Conservation (phyloP, 2,888 invertebrate genomes). For the Netelia inedita region DNA sequence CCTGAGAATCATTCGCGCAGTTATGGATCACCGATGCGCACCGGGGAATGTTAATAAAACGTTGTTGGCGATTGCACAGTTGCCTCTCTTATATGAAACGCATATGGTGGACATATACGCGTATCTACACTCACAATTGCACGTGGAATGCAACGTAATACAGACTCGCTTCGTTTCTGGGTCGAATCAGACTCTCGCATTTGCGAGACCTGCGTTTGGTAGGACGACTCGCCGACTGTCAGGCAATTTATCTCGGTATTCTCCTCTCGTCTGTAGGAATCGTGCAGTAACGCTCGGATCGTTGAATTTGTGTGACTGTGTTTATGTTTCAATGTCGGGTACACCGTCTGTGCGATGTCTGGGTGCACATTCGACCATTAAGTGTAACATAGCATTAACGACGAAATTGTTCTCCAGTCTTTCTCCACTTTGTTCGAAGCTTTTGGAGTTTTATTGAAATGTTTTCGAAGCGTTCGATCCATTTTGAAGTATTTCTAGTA, state of each 20-base stretch:
- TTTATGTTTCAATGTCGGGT: not conserved
- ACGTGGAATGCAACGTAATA: constrained; percentile 13
- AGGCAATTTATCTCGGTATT: constrained; percentile 24
- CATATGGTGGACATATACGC: not conserved
- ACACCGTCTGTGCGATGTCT: constrained; percentile 5
- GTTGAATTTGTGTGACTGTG: not conserved
- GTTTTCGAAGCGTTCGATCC: not conserved
- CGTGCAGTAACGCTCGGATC: constrained; percentile 13
- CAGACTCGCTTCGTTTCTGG: constrained; percentile 30
- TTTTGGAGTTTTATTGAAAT: not conserved
- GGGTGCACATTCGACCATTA: not conserved
- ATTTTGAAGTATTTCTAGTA: not conserved
- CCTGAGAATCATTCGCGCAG: constrained; percentile 4
- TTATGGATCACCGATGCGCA: constrained; percentile 19
- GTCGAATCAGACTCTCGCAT: constrained; percentile 27
- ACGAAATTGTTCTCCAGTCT: constrained; percentile 2
- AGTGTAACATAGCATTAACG: not conserved
- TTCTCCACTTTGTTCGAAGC: not conserved
- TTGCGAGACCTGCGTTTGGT: constrained; percentile 1
- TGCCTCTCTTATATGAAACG: constrained; percentile 7
- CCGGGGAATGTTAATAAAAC: constrained; percentile 50
- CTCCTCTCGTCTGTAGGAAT: not conserved
- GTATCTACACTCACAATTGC: constrained; percentile 20
- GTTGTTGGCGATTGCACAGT: constrained; percentile 15
- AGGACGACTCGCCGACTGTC: constrained; percentile 8